Evolutionary conservation across 2,797 vertebrate species (phyloP), one percentile per base, ranked within the genome.

Genomic region (Micropoecilia bifurca): DNA sequence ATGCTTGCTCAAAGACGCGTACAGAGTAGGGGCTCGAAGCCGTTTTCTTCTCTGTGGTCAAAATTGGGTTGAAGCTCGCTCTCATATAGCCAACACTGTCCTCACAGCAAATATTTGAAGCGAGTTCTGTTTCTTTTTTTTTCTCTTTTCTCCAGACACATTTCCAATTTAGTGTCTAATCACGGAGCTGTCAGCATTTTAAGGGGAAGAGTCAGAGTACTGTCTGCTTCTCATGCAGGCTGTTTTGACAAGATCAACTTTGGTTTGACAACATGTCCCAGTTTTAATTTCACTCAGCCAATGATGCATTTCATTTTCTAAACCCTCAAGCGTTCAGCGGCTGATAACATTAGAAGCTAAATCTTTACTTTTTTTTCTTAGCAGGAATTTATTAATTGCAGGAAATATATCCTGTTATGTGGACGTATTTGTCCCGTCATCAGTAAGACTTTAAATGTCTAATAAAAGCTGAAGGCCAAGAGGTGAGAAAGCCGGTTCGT

Each of bases 1-100:
- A 71, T 85, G 84, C 90, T 85, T 88, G 84, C 82, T 76, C 71
- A 55, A 77, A 85, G 84, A 84, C 25, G 18, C 73, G 57, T 61
- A 75, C 80, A 75, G 79, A 87, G 61, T 74, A 63, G 73, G 83
- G 48, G 79, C 71, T 63, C 20, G 82, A 77, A 88, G 69, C 71
- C 47, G 45, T 43, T 69, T 74, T 88, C 85, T 81, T 79, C 53
- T 81, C 88, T 83, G 79, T 78, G 57, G 53, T 78, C 75, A 36
- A 80, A 85, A 81, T 78, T 83, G 77, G 69, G 45, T 59, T 79
- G 50, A 71, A 80, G 80, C 76, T 76, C 74, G 69, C 72, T 81
- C 43, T 80, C 43, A 63, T 43, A 81, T 79, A 87, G 77, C 36
- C 78, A 47, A 66, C 28, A 36, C 36, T 83, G 79, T 86, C 79